Evolutionary conservation across 2,888 invertebrate genomes (phyloP).

Genomic region (Leuctra nigra): DNA sequence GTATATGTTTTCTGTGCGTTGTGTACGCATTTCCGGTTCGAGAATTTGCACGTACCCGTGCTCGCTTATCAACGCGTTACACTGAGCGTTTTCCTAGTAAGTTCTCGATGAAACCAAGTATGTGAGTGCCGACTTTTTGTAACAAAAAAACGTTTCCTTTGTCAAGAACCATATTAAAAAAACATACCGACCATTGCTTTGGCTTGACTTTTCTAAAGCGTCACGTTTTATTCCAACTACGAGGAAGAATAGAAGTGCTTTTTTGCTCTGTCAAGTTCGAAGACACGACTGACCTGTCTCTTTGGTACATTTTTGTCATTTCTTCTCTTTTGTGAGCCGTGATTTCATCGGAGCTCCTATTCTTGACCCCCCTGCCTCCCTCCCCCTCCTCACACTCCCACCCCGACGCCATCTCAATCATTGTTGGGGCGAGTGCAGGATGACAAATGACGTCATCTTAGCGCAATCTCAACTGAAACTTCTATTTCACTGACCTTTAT

Average conservation of each 20-base stretch:
- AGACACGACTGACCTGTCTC: background rate
- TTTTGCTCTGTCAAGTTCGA: background rate
- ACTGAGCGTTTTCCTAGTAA: too few species aligned
- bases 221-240: background rate
- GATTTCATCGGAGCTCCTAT: background rate
- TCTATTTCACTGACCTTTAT: too few species aligned
- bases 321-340: background rate
- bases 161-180: background rate
- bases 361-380: background rate
- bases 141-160: too few species aligned
- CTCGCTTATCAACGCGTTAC: too few species aligned
- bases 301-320: background rate
- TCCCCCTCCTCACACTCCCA: background rate
- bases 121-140: too few species aligned
- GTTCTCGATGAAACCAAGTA: too few species aligned
- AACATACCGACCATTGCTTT: background rate
- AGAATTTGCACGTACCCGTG: too few species aligned
- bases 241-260: background rate
- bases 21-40: too few species aligned
- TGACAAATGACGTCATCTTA: background rate
- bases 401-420: background rate
- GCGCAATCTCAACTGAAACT: too few species aligned
- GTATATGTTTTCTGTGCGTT: too few species aligned
- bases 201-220: too few species aligned
- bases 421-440: background rate